phyloP scores from a whole-genome alignment of 2,797 vertebrate species.

The Otolemur crassicaudatus region DNA sequence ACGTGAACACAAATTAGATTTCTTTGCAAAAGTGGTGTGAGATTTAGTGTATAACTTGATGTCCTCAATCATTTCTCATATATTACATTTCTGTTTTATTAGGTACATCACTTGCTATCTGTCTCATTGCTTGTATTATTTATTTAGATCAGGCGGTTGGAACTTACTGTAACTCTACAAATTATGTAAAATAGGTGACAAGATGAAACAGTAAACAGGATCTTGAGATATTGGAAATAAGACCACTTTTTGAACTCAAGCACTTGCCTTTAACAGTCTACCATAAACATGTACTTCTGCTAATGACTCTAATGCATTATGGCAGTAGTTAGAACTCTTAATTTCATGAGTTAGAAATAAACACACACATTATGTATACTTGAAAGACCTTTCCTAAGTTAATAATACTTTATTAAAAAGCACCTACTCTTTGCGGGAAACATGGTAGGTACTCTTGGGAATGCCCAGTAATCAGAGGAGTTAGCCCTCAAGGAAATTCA shows the following conservation, averaged over 20 bases:
- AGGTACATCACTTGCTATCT: not conserved
- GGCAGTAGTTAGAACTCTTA: not conserved
- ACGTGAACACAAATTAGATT: constrained; percentile 38
- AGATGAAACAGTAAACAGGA: not conserved
- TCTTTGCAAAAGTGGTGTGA: constrained; percentile 16
- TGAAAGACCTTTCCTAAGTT: not conserved
- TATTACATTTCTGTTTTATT: constrained; percentile 5
- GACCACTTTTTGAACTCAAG: not conserved
- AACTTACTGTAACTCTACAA: not conserved
- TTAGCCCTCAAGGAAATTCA: not conserved
- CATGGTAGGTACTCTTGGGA: not conserved
- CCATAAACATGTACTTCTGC: not conserved
- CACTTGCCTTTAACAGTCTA: not conserved
- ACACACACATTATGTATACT: not conserved
- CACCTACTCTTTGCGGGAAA: not conserved
- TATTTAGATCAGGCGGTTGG: constrained; percentile 36
- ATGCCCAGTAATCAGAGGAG: not conserved
- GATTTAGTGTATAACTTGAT: constrained; percentile 35
- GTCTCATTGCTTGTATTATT: constrained; percentile 28
- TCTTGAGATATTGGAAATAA: not conserved
- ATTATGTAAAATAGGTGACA: not conserved
- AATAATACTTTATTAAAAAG: not conserved
- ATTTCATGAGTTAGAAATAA: not conserved
- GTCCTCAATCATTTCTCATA: constrained; percentile 17
- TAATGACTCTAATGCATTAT: not conserved